Conservation (phyloP, 2,113 vertebrate species). For the Erythrocercus mccallii region DNA sequence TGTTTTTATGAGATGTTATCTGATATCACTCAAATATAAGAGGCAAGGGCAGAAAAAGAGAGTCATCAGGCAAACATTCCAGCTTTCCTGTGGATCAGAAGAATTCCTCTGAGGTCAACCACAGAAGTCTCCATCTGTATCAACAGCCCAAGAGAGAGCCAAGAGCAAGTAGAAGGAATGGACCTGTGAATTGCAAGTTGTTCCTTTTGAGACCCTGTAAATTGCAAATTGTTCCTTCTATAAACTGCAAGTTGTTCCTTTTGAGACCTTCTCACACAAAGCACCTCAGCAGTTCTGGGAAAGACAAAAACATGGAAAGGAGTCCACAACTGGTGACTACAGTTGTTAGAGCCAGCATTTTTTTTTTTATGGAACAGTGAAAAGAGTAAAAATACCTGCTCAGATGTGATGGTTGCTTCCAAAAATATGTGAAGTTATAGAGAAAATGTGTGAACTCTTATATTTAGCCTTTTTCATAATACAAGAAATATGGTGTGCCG, state of each 20-base stretch:
- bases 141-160: background rate
- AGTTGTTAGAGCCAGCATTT: background rate
- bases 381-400: background rate
- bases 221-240: background rate
- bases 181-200: background rate
- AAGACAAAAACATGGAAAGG: background rate
- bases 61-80: background rate
- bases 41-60: background rate
- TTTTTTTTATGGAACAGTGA: background rate
- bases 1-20: slow-evolving; percentile 6
- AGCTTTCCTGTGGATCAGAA: background rate
- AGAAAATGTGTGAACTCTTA: background rate
- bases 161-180: background rate
- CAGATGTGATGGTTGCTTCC: background rate
- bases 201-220: background rate
- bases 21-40: background rate
- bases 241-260: background rate
- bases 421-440: background rate
- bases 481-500: background rate
- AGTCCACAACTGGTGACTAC: background rate
- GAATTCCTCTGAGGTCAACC: slow-evolving; percentile 14
- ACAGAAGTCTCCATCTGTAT: background rate
- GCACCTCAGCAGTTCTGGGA: background rate
- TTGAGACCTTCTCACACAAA: background rate
- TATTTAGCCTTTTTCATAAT: background rate